Evolutionary conservation across 2,113 vertebrate species (phyloP).

Genomic region (Triplophysa dalaica): DNA sequence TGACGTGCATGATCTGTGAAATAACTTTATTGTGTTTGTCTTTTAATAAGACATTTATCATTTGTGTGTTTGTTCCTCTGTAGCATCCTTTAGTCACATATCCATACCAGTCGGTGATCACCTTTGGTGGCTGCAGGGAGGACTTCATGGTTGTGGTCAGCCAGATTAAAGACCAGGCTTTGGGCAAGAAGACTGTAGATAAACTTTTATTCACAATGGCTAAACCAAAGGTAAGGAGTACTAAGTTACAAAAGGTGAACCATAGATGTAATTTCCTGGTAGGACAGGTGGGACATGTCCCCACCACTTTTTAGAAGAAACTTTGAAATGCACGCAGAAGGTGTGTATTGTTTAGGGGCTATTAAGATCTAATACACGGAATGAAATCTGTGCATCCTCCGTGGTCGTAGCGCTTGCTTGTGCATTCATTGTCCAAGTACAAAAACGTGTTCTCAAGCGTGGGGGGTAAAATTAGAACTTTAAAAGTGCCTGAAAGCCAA

Average conservation of each 20-base stretch:
- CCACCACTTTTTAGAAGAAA: too few species aligned
- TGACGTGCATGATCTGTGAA: conserved; percentile 12
- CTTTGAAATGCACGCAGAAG: too few species aligned
- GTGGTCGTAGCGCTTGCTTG: too few species aligned
- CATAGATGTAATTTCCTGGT: too few species aligned
- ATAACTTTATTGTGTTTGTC: conserved; percentile 34
- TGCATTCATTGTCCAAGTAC: background rate
- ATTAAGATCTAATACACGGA: background rate
- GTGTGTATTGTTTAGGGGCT: too few species aligned
- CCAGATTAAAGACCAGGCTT: conserved; percentile 77
- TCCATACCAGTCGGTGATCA: conserved; percentile 81
- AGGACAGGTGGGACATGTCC: too few species aligned
- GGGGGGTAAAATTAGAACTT: conserved; percentile 1
- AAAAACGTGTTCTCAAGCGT: background rate
- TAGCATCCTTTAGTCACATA: conserved; percentile 81
- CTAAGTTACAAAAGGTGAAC: background rate
- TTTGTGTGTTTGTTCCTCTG: conserved; percentile 50
- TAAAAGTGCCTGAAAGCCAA: conserved; percentile 23
- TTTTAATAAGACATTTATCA: background rate
- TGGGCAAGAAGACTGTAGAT: conserved; percentile 78
- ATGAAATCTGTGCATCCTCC: background rate
- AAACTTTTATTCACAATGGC: conserved; percentile 84
- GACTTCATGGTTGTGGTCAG: conserved; percentile 87
- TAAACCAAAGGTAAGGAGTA: conserved; percentile 78
- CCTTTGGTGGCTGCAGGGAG: conserved; percentile 85